Conservation (phyloP, 2,888 invertebrate genomes). For the Morpho achilles region DNA sequence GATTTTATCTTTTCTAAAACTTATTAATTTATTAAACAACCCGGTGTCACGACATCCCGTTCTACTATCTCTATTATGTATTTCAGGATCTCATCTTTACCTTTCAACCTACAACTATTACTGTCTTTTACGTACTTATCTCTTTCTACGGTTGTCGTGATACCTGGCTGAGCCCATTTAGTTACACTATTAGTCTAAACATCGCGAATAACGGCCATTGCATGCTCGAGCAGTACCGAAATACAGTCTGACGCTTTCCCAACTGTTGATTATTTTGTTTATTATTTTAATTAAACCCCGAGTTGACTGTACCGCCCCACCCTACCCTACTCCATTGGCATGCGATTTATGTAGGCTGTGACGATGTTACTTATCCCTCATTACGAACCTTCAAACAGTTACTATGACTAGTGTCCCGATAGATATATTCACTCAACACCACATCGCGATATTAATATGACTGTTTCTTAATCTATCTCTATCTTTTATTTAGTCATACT, state of each 20-base stretch:
- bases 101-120: slow-evolving; percentile 27
- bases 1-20: slow-evolving; percentile 55
- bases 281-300: slow-evolving; percentile 40
- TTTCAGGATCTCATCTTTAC: slow-evolving; percentile 17
- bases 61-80: slow-evolving; percentile 23
- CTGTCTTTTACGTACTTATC: slow-evolving; percentile 17
- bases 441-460: slow-evolving; percentile 74
- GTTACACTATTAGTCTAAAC: slow-evolving; percentile 45
- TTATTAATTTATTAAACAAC: slow-evolving; percentile 45
- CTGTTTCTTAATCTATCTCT: slow-evolving; percentile 66
- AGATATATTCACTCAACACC: slow-evolving; percentile 47
- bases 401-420: slow-evolving; percentile 63
- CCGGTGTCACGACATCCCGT: slow-evolving; percentile 65
- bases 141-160: slow-evolving; percentile 53
- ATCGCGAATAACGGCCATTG: slow-evolving; percentile 52
- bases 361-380: slow-evolving; percentile 75
- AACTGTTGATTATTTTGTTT: slow-evolving; percentile 32
- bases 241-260: slow-evolving; percentile 69
- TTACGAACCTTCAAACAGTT: slow-evolving; percentile 66
- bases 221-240: slow-evolving; percentile 56
- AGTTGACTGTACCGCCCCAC: slow-evolving; percentile 54
- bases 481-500: slow-evolving; percentile 77
- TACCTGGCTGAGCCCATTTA: slow-evolving; percentile 44
- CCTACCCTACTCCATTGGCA: slow-evolving; percentile 57
- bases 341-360: slow-evolving; percentile 72